These are phyloP conservation scores for Phoeniculus purpureus DNA, from an alignment of 2,797 vertebrate species.

Conservation along the genomic window DNA sequence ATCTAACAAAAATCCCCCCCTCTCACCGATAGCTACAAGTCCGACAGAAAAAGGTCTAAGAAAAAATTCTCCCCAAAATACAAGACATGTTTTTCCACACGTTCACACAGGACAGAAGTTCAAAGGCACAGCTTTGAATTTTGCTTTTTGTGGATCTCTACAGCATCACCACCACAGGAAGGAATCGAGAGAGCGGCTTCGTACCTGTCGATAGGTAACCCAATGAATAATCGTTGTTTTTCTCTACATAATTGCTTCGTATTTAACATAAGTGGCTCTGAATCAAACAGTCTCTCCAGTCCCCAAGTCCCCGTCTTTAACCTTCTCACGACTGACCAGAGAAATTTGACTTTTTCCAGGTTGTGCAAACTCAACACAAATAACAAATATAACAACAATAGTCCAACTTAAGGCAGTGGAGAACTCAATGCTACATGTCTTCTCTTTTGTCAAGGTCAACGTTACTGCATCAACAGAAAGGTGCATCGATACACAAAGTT, in stretches of 20 bases:
- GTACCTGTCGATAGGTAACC: conserved; percentile 70
- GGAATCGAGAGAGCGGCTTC: conserved; percentile 63
- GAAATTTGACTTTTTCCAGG: conserved; percentile 58
- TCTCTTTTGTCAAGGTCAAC: conserved; percentile 54
- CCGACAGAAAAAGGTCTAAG: conserved; percentile 87
- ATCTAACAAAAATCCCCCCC: conserved; percentile 82
- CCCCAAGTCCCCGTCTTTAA: conserved; percentile 53
- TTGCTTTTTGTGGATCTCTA: conserved; percentile 73
- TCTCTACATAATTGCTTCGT: conserved; percentile 63
- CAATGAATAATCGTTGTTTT: conserved; percentile 55
- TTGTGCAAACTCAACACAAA: conserved; percentile 79
- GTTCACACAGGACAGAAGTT: conserved; percentile 84
- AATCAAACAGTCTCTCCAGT: conserved; percentile 40
- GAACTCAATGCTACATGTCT: conserved; percentile 65
- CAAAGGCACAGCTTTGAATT: conserved; percentile 86
- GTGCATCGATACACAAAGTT: conserved; percentile 64
- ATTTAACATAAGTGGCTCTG: conserved; percentile 67
- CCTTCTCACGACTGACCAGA: conserved; percentile 63
- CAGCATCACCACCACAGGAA: conserved; percentile 74
- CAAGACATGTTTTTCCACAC: conserved; percentile 82
- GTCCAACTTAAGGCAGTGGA: conserved; percentile 74
- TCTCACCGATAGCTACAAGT: conserved; percentile 89
- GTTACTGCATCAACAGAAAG: conserved; percentile 59
- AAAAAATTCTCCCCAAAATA: conserved; percentile 83
- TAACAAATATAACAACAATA: conserved; percentile 68